Base-by-base conservation (phyloP, 1,140 invertebrate species). In the Drosophila lacertosa region DNA sequence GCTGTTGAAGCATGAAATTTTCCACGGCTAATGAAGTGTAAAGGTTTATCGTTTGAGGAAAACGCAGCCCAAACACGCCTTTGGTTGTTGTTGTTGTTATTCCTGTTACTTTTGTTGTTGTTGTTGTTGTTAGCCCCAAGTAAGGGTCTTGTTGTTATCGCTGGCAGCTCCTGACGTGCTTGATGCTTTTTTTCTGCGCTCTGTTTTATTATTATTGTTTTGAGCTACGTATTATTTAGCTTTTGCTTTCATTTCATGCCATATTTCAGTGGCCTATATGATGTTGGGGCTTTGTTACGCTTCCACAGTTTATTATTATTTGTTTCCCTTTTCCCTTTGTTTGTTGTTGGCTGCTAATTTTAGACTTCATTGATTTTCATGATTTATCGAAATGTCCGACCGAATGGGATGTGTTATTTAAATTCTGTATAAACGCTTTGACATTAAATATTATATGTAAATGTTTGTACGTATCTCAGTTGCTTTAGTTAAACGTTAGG, bases 1-100 rank as follows among this genome's bases (percentile, higher is more conserved):
- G 82, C 82, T 88, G 82, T 88, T 88, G 70, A 53, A 73, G 82
- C 82, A 82, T 88, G 82, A 88, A 88, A 88, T 88, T 88, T 82
- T 69, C 64, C 57, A 88, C 65, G 74, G 47, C 74, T 88, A 88
- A 88, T 88, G 82, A 88, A 88, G 82, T 78, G 82, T 75, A 88
- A 88, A 88, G 82, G 82, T 88, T 88, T 88, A 88, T 88, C 82
- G 82, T 59, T 88, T 63, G 70, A 78, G 64, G 69, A 57, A 74
- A 74, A 63, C 42, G 55, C 64, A 72, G 47, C 45, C 45, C 39
- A 60, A 40, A 40, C 51, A 32, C 32, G 16, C 40, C 40, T 35
- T 54, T 55, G 50, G 40, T 35, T 59, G 48, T 24, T 24, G 37
- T 7, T 18, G 22, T 20, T 53, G 40, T 26, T 24, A 24, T 4